Percentiles rank a stretch among this genome's conserved stretches.
Evolutionary conservation across 2,888 invertebrate species (phyloP).

Genomic region (Buathra laborator): DNA sequence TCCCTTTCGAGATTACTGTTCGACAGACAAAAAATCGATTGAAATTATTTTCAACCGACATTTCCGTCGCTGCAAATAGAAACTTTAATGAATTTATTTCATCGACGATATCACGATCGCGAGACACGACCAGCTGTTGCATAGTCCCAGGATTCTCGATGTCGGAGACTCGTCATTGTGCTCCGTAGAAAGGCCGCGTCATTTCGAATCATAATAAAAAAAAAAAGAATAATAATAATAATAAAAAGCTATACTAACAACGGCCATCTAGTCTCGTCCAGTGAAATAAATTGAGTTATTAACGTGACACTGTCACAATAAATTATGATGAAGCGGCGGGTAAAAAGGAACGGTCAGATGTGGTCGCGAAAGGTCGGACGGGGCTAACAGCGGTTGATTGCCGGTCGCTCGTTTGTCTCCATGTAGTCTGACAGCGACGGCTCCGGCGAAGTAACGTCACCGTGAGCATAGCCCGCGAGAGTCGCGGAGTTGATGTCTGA

Average conservation of each 20-base stretch:
- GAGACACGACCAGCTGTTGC: constrained; percentile 63
- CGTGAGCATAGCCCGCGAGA: constrained; percentile 63
- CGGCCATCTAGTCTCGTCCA: constrained; percentile 68
- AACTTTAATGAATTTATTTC: constrained; percentile 38
- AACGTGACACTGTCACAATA: constrained; percentile 85
- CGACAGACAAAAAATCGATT: background rate
- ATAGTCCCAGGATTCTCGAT: constrained; percentile 65
- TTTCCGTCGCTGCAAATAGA: background rate
- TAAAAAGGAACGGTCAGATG: constrained; percentile 82
- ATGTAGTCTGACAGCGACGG: constrained; percentile 83
- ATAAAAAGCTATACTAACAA: constrained; percentile 40
- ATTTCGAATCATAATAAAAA: constrained; percentile 57
- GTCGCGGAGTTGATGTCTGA: constrained; percentile 63
- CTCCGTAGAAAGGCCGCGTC: background rate
- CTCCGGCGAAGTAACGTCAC: constrained; percentile 79
- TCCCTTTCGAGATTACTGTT: too few relatives aligned
- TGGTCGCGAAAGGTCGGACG: constrained; percentile 84
- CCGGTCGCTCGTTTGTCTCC: constrained; percentile 85
- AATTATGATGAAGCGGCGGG: constrained; percentile 85
- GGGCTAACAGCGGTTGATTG: constrained; percentile 85
- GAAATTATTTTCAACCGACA: background rate
- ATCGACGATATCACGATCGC: constrained; percentile 57
- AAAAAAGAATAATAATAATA: constrained; percentile 35
- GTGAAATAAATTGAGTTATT: constrained; percentile 85
- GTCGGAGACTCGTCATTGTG: constrained; percentile 48